A percentile compares a stretch with the other conserved stretches of the same genome.
Conservation (phyloP, 23 tunicate genomes). For the Clavelina lepadiformis region DNA sequence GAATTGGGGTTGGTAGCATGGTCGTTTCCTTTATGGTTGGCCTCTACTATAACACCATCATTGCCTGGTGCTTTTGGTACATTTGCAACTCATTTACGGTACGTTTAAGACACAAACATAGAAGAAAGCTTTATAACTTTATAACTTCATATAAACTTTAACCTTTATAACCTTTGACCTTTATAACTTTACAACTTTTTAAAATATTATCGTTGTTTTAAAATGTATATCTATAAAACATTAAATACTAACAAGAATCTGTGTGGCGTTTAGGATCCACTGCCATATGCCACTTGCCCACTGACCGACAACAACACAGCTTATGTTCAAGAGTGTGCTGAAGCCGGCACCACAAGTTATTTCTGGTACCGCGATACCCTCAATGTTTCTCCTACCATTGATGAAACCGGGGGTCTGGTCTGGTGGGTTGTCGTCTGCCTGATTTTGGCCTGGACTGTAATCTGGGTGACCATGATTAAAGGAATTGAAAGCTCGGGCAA, state of each 20-base stretch:
- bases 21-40: constrained; percentile 91
- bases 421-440: constrained; percentile 88
- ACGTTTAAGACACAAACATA: constrained; percentile 4
- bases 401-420: constrained; percentile 68
- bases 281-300: constrained; percentile 86
- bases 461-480: constrained; percentile 88
- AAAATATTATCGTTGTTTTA: too few species aligned
- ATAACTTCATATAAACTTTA: not conserved
- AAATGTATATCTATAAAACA: too few species aligned
- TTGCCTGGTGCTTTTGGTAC: constrained; percentile 99
- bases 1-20: constrained; percentile 96
- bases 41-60: constrained; percentile 93
- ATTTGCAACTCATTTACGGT: constrained; percentile 93
- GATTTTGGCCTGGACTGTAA: constrained; percentile 63
- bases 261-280: constrained; percentile 78
- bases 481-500: constrained; percentile 95
- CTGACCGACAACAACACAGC: constrained; percentile 62
- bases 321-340: constrained; percentile 49
- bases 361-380: constrained; percentile 94
- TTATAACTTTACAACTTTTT: too few species aligned
- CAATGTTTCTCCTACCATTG: constrained; percentile 39
- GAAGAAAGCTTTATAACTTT: too few species aligned
- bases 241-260: too few species aligned
- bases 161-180: too few species aligned
- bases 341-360: constrained; percentile 70